These are phyloP conservation scores for Panonychus citri DNA, from an alignment of 1,140 invertebrate genomes.

Conservation along the genomic window DNA sequence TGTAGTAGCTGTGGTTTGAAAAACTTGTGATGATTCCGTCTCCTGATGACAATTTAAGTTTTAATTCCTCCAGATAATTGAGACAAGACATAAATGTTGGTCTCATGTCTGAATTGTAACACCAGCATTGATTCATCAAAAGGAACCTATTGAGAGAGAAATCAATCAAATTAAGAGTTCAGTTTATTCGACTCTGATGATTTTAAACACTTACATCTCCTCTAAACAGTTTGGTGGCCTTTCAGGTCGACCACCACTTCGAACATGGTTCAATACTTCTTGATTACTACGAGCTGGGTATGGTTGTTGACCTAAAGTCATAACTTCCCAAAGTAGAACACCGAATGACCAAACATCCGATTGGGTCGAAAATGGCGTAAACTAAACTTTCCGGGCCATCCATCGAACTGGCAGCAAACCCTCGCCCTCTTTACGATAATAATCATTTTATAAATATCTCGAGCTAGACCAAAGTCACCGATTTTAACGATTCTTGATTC, in stretches of 20 bases:
- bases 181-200: no score
- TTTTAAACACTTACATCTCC: not conserved
- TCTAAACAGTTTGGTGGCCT: not conserved
- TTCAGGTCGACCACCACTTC: not conserved
- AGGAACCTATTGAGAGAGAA: no score
- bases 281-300: slow-evolving; percentile 18
- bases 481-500: slow-evolving; percentile 57
- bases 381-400: slow-evolving; percentile 69
- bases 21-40: not conserved
- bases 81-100: slow-evolving; percentile 13
- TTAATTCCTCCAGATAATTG: slow-evolving; percentile 8
- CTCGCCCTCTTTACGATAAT: slow-evolving; percentile 36
- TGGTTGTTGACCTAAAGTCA: slow-evolving; percentile 9
- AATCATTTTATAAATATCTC: slow-evolving; percentile 19
- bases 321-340: slow-evolving; percentile 48
- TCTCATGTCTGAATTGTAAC: slow-evolving; percentile 13
- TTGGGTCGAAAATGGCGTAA: slow-evolving; percentile 49
- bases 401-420: slow-evolving; percentile 60
- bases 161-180: no score
- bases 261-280: slow-evolving; percentile 15
- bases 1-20: not conserved
- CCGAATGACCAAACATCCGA: slow-evolving; percentile 71
- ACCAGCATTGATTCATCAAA: slow-evolving; percentile 28
- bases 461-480: slow-evolving; percentile 91
- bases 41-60: not conserved